Evolutionary conservation across 2,888 invertebrate species (phyloP), one percentile per base, ranked within the genome.

Genomic region (Tachina fera): DNA sequence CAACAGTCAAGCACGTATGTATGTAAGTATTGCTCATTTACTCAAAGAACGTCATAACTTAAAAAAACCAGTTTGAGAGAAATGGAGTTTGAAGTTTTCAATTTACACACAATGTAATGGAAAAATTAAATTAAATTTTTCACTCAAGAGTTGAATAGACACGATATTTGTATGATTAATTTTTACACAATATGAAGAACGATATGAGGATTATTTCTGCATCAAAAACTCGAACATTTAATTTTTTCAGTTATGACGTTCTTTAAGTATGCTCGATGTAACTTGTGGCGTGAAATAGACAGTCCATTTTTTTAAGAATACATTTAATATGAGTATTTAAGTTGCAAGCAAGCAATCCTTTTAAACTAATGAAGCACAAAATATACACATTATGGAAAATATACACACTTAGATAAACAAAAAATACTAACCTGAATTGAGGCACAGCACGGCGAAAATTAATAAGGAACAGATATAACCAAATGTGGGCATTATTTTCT

Each of bases 351-450:
- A 60, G 51, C 49, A 51, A 60, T 47, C 43, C n/a, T 63, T 53
- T 22, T 41, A 39, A 74, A 56, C 10, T 39, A 49, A 74, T 11
- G 41, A 22, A 5, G 16, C 60, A 72, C 47, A 39, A 60, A 72
- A 49, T 45, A 72, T 58, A 58, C 71, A 22, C n/a, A 14, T 39
- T 53, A 60, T 8, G n/a, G 31, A 60, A 60, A 60, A 14, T n/a
- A n/a, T 60, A 14, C 10, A 0, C 5, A 60, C 22, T 16, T 1
- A 19, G 39, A 8, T 19, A 41, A 9, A 53, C n/a, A 11, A 63
- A 53, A 63, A 5, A 51, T n/a, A 91, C 90, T 74, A 87, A 90
- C 90, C 90, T 91, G 91, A 75, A 87, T 87, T 90, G 16, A 89
- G 87, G 83, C 88, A 87, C 87, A 89, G 58, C 22, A 88, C 84